Evolutionary conservation across 2,888 invertebrate genomes (phyloP).

Genomic region (Macropis europaea): DNA sequence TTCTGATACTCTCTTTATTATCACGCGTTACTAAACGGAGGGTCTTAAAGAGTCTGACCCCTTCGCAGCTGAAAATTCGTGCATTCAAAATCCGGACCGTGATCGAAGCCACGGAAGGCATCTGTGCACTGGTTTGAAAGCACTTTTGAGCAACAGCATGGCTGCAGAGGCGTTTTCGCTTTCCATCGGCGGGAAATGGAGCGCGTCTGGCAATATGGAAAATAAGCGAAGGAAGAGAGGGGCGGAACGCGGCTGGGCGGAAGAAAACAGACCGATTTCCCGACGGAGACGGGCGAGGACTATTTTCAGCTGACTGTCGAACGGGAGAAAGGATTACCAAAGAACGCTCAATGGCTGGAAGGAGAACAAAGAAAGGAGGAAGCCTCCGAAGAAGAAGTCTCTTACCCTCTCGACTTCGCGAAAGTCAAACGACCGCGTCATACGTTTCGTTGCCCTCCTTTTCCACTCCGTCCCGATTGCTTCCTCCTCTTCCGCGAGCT

Average conservation of each 20-base stretch:
- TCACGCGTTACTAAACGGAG: no score
- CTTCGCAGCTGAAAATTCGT: no score
- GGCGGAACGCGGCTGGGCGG: not conserved
- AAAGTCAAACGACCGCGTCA: conserved; percentile 57
- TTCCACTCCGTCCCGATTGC: not conserved
- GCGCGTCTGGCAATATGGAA: conserved; percentile 64
- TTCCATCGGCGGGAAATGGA: conserved; percentile 51
- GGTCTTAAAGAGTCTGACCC: no score
- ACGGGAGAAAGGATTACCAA: conserved; percentile 34
- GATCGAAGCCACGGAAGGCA: no score
- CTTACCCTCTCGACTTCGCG: conserved; percentile 34
- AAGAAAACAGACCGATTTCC: not conserved
- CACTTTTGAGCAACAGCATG: no score
- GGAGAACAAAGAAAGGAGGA: conserved; percentile 11
- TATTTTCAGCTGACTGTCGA: conserved; percentile 41
- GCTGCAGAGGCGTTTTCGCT: not conserved
- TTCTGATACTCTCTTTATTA: no score
- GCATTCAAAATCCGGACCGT: not conserved
- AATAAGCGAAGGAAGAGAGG: conserved; percentile 53
- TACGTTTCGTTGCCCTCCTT: conserved; percentile 28
- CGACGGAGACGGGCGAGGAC: not conserved
- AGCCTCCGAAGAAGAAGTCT: not conserved
- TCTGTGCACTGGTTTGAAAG: no score
- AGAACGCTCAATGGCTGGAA: conserved; percentile 17
- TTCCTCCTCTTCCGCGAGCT: not conserved